Conservation (phyloP, 2,888 invertebrate genomes). For the Notodonta ziczac region DNA sequence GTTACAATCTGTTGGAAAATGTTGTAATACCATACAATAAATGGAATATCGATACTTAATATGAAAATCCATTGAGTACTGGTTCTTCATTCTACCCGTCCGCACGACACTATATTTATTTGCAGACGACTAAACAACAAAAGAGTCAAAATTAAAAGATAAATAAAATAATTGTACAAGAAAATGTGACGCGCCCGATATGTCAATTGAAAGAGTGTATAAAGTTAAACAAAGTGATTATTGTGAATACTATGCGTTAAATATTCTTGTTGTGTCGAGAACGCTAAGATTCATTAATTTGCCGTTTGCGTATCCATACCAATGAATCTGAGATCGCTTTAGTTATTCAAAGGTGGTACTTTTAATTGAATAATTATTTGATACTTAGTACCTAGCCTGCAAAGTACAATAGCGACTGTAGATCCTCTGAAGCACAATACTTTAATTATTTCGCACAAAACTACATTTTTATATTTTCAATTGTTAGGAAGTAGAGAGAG, state of each 20-base stretch:
- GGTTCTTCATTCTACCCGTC: constrained; percentile 15
- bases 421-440: constrained; percentile 44
- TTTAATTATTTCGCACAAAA: constrained; percentile 50
- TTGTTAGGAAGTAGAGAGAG: constrained; percentile 27
- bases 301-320: constrained; percentile 22
- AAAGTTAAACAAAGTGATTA: constrained; percentile 69
- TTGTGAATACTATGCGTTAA: constrained; percentile 59
- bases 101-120: constrained; percentile 37
- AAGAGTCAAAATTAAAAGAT: constrained; percentile 55
- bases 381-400: constrained; percentile 63
- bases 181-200: constrained; percentile 76
- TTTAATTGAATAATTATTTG: constrained; percentile 28
- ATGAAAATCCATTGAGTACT: too few species aligned
- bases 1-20: too few species aligned
- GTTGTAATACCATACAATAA: too few species aligned
- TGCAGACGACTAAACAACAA: constrained; percentile 52
- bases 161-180: constrained; percentile 76
- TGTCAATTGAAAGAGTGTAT: constrained; percentile 82
- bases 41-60: too few species aligned
- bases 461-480: constrained; percentile 17
- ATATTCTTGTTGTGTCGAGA: constrained; percentile 47
- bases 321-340: constrained; percentile 17
- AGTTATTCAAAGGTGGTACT: constrained; percentile 21
- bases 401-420: constrained; percentile 74
- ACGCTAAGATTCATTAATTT: constrained; percentile 37